A percentile compares a stretch with the other conserved stretches of the same genome.
phyloP scores from a whole-genome alignment of 2,113 vertebrate genomes.

The Hemibagrus wyckioides region DNA sequence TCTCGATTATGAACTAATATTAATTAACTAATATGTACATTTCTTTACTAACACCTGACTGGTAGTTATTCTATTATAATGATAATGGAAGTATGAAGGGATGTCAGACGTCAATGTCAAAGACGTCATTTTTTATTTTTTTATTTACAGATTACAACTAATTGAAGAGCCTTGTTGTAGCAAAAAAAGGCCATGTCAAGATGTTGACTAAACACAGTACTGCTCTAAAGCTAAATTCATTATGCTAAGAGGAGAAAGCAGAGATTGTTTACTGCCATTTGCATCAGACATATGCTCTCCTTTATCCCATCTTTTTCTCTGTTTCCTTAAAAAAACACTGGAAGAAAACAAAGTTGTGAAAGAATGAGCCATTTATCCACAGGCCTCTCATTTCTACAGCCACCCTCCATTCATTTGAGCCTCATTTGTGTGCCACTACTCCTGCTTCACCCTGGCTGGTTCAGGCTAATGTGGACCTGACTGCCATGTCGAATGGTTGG shows the following conservation, averaged over 20 bases:
- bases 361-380: slow-evolving; percentile 39
- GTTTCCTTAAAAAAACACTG: neutral
- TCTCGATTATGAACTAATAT: neutral
- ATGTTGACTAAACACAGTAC: slow-evolving; percentile 27
- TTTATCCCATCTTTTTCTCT: slow-evolving; percentile 26
- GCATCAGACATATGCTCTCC: neutral
- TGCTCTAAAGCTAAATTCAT: slow-evolving; percentile 48
- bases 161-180: slow-evolving; percentile 51
- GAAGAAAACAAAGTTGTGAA: slow-evolving; percentile 13
- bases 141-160: slow-evolving; percentile 47
- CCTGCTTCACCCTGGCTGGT: slow-evolving; percentile 46
- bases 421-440: slow-evolving; percentile 35
- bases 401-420: slow-evolving; percentile 29
- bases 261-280: slow-evolving; percentile 34
- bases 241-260: slow-evolving; percentile 6
- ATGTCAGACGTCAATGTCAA: too few relatives aligned
- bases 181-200: slow-evolving; percentile 48
- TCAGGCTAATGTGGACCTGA: slow-evolving; percentile 50
- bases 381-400: slow-evolving; percentile 33
- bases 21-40: neutral
- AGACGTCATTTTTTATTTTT: slow-evolving; percentile 38
- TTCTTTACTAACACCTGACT: neutral
- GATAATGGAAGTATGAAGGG: too few relatives aligned
- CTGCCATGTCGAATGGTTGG: slow-evolving; percentile 53
- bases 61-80: too few relatives aligned